Conservation (phyloP, 2,113 vertebrate genomes). For the Apeltes quadracus region DNA sequence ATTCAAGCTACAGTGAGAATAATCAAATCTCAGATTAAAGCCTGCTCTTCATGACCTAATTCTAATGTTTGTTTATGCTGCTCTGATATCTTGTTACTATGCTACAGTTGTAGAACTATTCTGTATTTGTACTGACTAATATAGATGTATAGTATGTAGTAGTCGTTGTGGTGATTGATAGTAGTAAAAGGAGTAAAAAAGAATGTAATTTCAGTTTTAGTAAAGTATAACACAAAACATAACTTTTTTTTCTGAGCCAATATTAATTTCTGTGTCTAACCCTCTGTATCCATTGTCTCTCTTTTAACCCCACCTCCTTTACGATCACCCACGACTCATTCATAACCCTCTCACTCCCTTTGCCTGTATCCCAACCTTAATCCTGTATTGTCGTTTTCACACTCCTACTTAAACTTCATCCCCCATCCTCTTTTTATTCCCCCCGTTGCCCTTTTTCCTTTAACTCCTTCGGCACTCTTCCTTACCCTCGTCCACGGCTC, state of each 20-base stretch:
- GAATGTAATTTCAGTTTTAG: constrained; percentile 8
- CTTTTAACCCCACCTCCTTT: constrained; percentile 44
- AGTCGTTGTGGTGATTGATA: constrained; percentile 38
- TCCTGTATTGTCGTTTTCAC: not conserved
- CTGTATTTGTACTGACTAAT: constrained; percentile 29
- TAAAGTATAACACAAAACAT: not conserved
- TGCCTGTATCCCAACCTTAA: not conserved
- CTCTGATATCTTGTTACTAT: constrained; percentile 8
- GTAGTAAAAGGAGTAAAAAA: constrained; percentile 12
- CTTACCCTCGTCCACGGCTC: not conserved
- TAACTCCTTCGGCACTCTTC: not conserved
- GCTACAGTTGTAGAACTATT: constrained; percentile 13
- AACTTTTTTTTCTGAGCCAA: constrained; percentile 5
- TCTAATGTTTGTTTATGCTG: constrained; percentile 7
- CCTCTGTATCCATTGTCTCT: constrained; percentile 40
- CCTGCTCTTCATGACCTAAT: constrained; percentile 20
- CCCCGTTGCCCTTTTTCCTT: not conserved
- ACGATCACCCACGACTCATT: not conserved
- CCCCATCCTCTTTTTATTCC: not conserved
- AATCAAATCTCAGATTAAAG: constrained; percentile 44
- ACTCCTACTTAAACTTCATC: not conserved
- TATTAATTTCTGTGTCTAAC: constrained; percentile 57
- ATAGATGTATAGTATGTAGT: constrained; percentile 40
- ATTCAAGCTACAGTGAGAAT: constrained; percentile 22
- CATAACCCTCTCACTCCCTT: not conserved